Percentiles rank a stretch among this genome's conserved stretches.
Conservation (phyloP, 2,797 vertebrate species). For the Anableps anableps region DNA sequence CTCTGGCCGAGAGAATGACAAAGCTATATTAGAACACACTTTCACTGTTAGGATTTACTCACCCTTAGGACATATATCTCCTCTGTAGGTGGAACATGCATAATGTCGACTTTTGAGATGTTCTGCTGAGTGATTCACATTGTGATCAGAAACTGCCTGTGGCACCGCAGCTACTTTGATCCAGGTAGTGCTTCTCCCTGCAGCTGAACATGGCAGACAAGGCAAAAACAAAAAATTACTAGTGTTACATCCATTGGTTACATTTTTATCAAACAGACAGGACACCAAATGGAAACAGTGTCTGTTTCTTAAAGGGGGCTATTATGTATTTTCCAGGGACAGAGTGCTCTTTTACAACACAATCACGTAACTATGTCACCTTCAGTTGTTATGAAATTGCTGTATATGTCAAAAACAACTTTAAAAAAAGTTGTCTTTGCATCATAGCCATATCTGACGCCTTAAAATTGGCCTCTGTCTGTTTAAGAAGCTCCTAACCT, state of each 20-base stretch:
- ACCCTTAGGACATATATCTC: constrained; percentile 82
- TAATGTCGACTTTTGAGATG: constrained; percentile 51
- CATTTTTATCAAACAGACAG: constrained; percentile 22
- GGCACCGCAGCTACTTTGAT: constrained; percentile 41
- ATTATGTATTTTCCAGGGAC: no score
- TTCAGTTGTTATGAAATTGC: no score
- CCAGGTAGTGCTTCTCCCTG: constrained; percentile 50
- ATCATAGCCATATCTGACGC: no score
- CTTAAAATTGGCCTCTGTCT: no score
- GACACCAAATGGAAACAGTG: constrained; percentile 19
- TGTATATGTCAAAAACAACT: no score
- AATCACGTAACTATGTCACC: no score
- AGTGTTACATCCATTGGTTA: constrained; percentile 37
- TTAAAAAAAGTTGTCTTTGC: no score
- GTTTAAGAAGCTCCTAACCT: no score
- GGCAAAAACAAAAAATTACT: constrained; percentile 27
- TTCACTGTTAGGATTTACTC: constrained; percentile 59
- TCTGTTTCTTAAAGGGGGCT: not conserved
- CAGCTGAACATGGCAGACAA: constrained; percentile 50
- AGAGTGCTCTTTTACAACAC: no score
- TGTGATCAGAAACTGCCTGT: constrained; percentile 48
- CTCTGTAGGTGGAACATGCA: constrained; percentile 75
- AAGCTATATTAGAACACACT: constrained; percentile 38
- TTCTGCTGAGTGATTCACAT: constrained; percentile 42
- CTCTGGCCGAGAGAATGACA: constrained; percentile 19